These are phyloP conservation scores for Cepaea nemoralis DNA, from an alignment of 1,140 invertebrate species.

Conservation along the genomic window DNA sequence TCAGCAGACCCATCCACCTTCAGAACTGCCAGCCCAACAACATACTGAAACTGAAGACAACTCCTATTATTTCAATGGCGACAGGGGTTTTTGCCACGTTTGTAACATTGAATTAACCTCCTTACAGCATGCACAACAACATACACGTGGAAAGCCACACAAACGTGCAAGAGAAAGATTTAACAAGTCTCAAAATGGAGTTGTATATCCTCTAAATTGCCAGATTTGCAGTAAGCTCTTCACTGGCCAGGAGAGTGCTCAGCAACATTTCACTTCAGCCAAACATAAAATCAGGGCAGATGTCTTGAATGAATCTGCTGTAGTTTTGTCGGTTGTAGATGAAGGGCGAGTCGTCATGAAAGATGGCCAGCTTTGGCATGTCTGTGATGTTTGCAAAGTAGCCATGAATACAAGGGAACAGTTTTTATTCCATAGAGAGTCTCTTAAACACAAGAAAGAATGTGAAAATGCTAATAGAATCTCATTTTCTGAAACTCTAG, in stretches of 20 bases:
- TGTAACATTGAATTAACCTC: conserved; percentile 56
- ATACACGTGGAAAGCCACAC: conserved; percentile 52
- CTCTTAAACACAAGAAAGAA: conserved; percentile 50
- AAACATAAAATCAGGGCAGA: conserved; percentile 53
- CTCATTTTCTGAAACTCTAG: background rate
- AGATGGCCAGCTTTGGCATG: conserved; percentile 52
- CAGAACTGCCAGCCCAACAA: background rate
- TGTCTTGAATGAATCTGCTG: background rate
- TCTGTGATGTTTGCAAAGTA: conserved; percentile 56
- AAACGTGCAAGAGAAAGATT: conserved; percentile 38
- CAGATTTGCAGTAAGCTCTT: conserved; percentile 55
- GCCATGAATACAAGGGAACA: conserved; percentile 57
- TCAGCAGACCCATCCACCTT: background rate
- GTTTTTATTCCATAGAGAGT: conserved; percentile 50
- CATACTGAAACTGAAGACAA: background rate
- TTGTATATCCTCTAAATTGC: conserved; percentile 47
- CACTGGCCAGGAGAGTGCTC: conserved; percentile 57
- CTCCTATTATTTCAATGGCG: conserved; percentile 51
- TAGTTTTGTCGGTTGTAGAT: background rate
- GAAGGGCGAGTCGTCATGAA: conserved; percentile 7
- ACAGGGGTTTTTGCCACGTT: conserved; percentile 47
- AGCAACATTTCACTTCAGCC: conserved; percentile 55
- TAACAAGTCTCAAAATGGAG: conserved; percentile 13
- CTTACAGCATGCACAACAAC: conserved; percentile 43
- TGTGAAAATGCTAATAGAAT: background rate